These are phyloP conservation scores for Onthophagus sagittarius DNA, from an alignment of 2,888 invertebrate genomes.

Conservation along the genomic window DNA sequence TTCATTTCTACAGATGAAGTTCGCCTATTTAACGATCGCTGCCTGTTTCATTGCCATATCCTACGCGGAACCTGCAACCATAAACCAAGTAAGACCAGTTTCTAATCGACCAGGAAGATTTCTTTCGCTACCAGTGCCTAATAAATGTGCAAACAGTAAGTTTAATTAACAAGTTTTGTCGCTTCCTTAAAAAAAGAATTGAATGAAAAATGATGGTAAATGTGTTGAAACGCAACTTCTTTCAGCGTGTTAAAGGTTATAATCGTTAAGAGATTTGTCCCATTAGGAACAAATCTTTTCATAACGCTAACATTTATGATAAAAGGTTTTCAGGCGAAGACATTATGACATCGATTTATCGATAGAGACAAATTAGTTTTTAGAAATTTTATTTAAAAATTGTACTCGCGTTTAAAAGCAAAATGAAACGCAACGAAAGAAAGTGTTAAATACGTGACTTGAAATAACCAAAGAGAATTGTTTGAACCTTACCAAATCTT, in stretches of 20 bases:
- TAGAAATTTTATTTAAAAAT: neutral
- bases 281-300: neutral
- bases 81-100: constrained; percentile 57
- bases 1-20: constrained; percentile 58
- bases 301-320: too few species aligned
- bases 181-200: too few species aligned
- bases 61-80: constrained; percentile 53
- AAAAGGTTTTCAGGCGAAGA: too few species aligned
- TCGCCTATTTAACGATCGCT: constrained; percentile 60
- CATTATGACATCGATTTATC: too few species aligned
- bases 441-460: neutral
- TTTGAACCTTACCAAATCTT: neutral
- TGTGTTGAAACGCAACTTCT: neutral
- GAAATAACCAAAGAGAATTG: neutral
- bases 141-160: constrained; percentile 84
- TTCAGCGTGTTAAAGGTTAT: neutral
- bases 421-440: neutral
- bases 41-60: constrained; percentile 58
- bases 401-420: neutral
- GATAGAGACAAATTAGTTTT: neutral
- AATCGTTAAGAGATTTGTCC: neutral
- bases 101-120: constrained; percentile 77
- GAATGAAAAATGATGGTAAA: too few species aligned
- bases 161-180: constrained; percentile 35
- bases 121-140: constrained; percentile 73